Evolutionary conservation across 2,113 vertebrate species (phyloP).

Genomic region (Scolopax mira): DNA sequence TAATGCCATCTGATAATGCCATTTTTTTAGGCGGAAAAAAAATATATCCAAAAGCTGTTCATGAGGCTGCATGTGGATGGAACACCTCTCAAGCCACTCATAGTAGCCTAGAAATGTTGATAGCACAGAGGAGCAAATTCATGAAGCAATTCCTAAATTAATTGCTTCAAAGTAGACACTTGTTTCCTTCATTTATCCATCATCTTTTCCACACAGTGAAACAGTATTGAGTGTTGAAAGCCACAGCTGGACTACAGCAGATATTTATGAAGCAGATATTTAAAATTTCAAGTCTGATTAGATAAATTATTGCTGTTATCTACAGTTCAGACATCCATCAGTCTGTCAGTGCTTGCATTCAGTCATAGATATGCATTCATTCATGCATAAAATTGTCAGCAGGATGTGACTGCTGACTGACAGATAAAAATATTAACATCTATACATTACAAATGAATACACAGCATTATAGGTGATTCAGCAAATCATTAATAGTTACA

Average conservation of each 20-base stretch:
- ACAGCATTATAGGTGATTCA: not conserved
- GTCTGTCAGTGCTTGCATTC: not conserved
- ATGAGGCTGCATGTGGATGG: not conserved
- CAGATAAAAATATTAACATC: not conserved
- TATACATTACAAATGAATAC: not conserved
- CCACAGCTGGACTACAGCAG: not conserved
- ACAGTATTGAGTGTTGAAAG: not conserved
- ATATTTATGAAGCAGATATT: not conserved
- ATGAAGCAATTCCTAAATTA: not conserved
- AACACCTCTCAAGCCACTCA: not conserved
- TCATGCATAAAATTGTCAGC: not conserved
- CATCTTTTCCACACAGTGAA: not conserved
- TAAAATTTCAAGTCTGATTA: not conserved
- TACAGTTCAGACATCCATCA: not conserved
- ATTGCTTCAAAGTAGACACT: not conserved
- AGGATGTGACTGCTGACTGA: not conserved
- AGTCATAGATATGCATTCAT: not conserved
- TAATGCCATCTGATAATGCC: not conserved
- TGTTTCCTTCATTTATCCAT: not conserved
- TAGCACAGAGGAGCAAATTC: not conserved
- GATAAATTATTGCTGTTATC: not conserved
- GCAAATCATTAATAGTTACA: not conserved
- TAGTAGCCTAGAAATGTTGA: not conserved
- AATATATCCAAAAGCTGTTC: not conserved
- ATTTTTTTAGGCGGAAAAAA: not conserved